Base-by-base conservation (phyloP, 92 coral and sea anemone genomes). In the Pocillopora grandis region DNA sequence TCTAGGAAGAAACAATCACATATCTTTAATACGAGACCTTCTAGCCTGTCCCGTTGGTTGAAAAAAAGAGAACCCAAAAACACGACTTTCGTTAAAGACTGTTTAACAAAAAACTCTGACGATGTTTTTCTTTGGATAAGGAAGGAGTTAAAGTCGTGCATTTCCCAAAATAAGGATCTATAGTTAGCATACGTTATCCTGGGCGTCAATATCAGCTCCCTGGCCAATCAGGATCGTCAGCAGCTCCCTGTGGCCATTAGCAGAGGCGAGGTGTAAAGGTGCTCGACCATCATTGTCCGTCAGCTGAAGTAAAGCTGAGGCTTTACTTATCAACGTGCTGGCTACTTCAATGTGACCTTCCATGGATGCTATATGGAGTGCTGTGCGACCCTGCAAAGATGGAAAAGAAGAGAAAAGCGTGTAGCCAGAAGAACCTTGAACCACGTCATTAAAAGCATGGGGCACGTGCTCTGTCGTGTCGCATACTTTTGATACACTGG, bases 341-440 rank as follows among this genome's bases (percentile, higher is more conserved):
- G 93, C 99, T 1, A 95, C 99, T 72, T 92, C 94, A 58, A 92
- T 92, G 85, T 96, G 99, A 12, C 99, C 99, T 79, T 84, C 94
- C 52, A 85, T 86, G 58, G 99, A 89, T 18, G 99, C 99, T 80
- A 95, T 85, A 70, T 96, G 99, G 7, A 96, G 90, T 3, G 99
- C 93, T 12, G 96, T 87, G 12, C 92, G 91, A 55, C 98, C 90
- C 99, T 96, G 72, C 1, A 69, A 62, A 78, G 42, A 64, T 4
- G 14, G 58, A 1, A 35, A 10, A 56, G 68, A 17, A 52, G 19
- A 27, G 37, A 13, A 72, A 57, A 57, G 16, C 35, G 2, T 64
- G 6, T 12, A 20, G 55, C 4, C 15, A 15, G 48, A 9, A 4
- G 8, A 2, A 42, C 8, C 52, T 42, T 42, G 8, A 42, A 42